These are phyloP conservation scores for Pluvianellus socialis DNA, from an alignment of 2,113 vertebrate genomes.

Conservation along the genomic window DNA sequence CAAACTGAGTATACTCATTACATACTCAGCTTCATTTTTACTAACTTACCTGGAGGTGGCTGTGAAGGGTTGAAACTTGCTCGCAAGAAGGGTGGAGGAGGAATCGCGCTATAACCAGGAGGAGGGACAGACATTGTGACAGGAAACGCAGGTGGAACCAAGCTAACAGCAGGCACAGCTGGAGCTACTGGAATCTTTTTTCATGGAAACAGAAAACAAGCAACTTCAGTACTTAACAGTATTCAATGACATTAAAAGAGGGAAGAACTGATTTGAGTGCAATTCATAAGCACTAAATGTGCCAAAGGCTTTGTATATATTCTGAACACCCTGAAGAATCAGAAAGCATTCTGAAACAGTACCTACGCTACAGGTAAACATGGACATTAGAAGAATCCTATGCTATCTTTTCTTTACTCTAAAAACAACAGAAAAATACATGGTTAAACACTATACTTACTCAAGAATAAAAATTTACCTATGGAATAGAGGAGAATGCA, in stretches of 20 bases:
- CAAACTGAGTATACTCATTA: neutral
- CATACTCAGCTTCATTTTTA: neutral
- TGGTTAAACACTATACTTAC: neutral
- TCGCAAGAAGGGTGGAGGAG: conserved; percentile 90
- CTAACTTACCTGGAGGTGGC: conserved; percentile 90
- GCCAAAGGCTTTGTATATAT: neutral
- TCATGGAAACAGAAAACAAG: conserved; percentile 6
- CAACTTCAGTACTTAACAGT: neutral
- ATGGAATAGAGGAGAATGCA: neutral
- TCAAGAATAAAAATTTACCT: neutral
- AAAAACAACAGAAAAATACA: neutral
- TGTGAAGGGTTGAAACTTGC: conserved; percentile 93
- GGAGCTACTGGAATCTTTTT: conserved; percentile 91
- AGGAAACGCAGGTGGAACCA: conserved; percentile 92
- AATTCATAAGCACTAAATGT: neutral
- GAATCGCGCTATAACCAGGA: conserved; percentile 88
- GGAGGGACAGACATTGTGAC: conserved; percentile 95
- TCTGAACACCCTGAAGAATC: neutral
- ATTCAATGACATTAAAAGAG: neutral
- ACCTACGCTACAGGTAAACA: neutral
- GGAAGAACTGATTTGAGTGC: neutral
- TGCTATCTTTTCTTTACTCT: neutral
- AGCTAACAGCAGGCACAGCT: conserved; percentile 87
- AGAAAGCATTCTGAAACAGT: neutral
- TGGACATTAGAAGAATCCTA: neutral